These are phyloP conservation scores for Coenobita brevimanus DNA, from an alignment of 1,140 invertebrate species.

Conservation along the genomic window DNA sequence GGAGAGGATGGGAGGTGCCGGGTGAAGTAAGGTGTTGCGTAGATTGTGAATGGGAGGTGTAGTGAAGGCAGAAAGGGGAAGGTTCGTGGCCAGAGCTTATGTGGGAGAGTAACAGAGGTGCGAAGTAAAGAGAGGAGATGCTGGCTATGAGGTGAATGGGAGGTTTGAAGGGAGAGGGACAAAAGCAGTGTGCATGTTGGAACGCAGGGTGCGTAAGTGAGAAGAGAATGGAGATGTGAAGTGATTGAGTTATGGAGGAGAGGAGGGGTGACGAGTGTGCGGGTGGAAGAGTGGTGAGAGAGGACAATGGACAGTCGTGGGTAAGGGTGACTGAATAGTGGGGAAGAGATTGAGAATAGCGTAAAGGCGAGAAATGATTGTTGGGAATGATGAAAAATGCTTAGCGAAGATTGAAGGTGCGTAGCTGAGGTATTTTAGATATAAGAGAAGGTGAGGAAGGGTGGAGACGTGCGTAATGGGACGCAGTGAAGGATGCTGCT, in stretches of 20 bases:
- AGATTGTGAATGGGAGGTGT: not conserved
- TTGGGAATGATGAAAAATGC: too few relatives aligned
- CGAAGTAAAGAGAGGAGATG: not conserved
- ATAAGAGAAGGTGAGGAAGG: too few relatives aligned
- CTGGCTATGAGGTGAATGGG: not conserved
- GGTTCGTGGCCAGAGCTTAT: not conserved
- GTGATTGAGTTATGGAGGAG: not conserved
- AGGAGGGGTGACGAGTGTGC: not conserved
- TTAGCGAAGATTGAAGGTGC: too few relatives aligned
- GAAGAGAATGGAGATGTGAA: not conserved
- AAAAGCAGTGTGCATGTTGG: not conserved
- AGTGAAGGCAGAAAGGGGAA: not conserved
- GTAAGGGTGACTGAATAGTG: not conserved
- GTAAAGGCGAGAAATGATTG: not conserved
- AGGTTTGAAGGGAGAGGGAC: not conserved
- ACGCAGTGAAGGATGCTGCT: not conserved
- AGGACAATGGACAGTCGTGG: not conserved
- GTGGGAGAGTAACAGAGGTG: not conserved
- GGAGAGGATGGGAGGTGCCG: too few relatives aligned
- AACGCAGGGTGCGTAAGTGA: not conserved
- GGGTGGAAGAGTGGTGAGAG: not conserved
- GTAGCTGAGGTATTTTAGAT: too few relatives aligned
- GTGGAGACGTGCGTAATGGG: too few relatives aligned
- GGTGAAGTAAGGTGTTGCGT: too few relatives aligned
- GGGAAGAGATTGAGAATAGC: not conserved